phyloP scores from a whole-genome alignment of 2,888 invertebrate genomes.

The Pseudococcus viburni region DNA sequence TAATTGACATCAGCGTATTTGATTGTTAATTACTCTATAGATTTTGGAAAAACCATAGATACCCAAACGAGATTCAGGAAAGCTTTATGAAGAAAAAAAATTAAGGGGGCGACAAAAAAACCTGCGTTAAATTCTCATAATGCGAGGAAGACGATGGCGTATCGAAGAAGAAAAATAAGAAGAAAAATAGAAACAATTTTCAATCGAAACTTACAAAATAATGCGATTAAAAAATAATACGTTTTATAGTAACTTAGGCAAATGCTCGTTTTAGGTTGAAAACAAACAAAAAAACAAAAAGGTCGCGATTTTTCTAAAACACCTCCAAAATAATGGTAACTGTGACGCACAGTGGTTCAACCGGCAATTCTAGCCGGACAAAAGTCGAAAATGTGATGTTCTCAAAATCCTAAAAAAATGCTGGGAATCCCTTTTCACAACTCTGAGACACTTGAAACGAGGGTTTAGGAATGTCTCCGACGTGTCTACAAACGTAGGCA shows the following conservation, averaged over 20 bases:
- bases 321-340: conserved; percentile 42
- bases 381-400: too few species aligned
- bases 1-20: conserved; percentile 52
- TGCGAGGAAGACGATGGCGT: conserved; percentile 51
- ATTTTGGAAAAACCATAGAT: neutral
- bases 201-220: conserved; percentile 24
- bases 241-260: neutral
- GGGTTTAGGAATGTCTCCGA: too few species aligned
- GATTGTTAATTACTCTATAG: conserved; percentile 40
- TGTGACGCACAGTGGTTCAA: conserved; percentile 35
- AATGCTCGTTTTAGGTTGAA: neutral
- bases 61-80: neutral
- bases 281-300: neutral
- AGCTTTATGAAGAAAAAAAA: conserved; percentile 6
- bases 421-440: too few species aligned
- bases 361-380: too few species aligned
- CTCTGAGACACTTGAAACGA: too few species aligned
- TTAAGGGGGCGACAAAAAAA: neutral
- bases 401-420: too few species aligned
- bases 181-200: neutral
- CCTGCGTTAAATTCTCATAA: conserved; percentile 31
- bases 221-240: conserved; percentile 47
- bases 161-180: neutral
- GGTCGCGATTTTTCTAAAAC: neutral
- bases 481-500: too few species aligned